Evolutionary conservation across 2,797 vertebrate species (phyloP).

Genomic region (Chaenodraco wilsoni): DNA sequence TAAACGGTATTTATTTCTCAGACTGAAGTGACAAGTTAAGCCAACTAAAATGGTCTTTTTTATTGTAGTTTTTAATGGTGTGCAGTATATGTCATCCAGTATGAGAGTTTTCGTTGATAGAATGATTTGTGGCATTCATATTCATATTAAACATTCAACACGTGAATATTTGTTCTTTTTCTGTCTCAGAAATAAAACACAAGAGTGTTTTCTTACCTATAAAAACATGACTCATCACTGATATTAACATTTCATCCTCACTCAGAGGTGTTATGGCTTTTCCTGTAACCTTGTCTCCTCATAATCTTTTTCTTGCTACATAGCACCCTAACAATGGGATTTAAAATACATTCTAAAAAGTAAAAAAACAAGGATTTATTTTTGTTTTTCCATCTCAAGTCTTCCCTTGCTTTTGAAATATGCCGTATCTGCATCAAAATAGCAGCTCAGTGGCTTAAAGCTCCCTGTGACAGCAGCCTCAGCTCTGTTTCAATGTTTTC

Average conservation of each 20-base stretch:
- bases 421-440: constrained; percentile 51
- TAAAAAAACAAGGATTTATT: constrained; percentile 21
- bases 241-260: constrained; percentile 16
- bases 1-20: constrained; percentile 38
- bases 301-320: constrained; percentile 42
- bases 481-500: constrained; percentile 54
- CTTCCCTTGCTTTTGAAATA: constrained; percentile 30
- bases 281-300: constrained; percentile 31
- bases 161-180: constrained; percentile 16
- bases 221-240: constrained; percentile 46
- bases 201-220: neutral
- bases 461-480: constrained; percentile 47
- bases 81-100: constrained; percentile 23
- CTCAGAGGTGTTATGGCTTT: constrained; percentile 19
- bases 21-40: constrained; percentile 27
- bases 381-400: constrained; percentile 6
- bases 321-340: constrained; percentile 42
- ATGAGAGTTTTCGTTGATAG: constrained; percentile 21
- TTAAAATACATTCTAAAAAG: constrained; percentile 30
- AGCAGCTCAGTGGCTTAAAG: constrained; percentile 43
- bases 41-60: constrained; percentile 35
- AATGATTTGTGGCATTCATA: constrained; percentile 35
- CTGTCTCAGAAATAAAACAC: constrained; percentile 35
- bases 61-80: constrained; percentile 40
- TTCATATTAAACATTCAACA: constrained; percentile 31